phyloP scores from a whole-genome alignment of 1,140 invertebrate species.

The Drosophila novamexicana region DNA sequence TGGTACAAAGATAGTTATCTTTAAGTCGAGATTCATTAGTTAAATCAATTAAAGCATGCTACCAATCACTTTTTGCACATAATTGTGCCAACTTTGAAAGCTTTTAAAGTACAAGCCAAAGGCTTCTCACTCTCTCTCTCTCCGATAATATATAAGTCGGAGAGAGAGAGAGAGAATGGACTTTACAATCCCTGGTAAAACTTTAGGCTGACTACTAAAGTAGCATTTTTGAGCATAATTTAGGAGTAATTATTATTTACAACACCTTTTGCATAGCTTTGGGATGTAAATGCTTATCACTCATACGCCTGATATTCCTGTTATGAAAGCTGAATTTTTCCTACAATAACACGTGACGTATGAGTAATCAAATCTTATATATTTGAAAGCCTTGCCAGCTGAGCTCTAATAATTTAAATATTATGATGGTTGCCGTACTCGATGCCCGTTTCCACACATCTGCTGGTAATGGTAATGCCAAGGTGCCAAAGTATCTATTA shows the following conservation, averaged over 20 bases:
- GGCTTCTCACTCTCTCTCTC: neutral
- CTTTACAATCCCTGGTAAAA: too few relatives aligned
- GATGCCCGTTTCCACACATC: slow-evolving; percentile 17
- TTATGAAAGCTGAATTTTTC: too few relatives aligned
- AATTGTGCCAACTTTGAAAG: neutral
- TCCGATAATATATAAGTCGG: too few relatives aligned
- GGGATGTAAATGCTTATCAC: too few relatives aligned
- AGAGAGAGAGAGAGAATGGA: neutral
- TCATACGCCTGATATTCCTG: too few relatives aligned
- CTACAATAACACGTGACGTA: neutral
- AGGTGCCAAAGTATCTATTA: slow-evolving; percentile 81
- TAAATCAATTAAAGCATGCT: neutral
- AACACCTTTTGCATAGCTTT: too few relatives aligned
- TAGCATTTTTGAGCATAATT: neutral
- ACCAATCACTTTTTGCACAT: neutral
- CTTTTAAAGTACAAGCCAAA: neutral
- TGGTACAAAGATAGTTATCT: neutral
- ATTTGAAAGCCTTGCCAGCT: too few relatives aligned
- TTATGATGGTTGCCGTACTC: neutral
- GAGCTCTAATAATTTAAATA: too few relatives aligned
- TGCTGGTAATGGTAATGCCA: slow-evolving; percentile 60
- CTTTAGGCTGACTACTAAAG: too few relatives aligned
- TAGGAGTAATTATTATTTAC: too few relatives aligned
- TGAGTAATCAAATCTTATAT: neutral
- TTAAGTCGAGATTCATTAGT: neutral